A percentile compares a stretch with the other conserved stretches of the same genome.
These are phyloP conservation scores for Strigamia maritima DNA, from an alignment of 2,888 invertebrate genomes.

Conservation along the genomic window DNA sequence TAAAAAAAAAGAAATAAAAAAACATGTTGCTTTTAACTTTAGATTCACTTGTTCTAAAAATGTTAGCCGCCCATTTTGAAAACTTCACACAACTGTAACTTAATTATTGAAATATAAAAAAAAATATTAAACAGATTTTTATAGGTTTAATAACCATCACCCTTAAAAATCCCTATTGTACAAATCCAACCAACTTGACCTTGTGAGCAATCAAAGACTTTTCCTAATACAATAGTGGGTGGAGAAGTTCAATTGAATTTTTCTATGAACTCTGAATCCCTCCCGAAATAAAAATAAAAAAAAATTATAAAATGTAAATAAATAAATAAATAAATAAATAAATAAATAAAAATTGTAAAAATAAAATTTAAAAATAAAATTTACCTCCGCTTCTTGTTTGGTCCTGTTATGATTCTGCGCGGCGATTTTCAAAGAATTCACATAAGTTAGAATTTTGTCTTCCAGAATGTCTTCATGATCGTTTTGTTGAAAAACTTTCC, in stretches of 20 bases:
- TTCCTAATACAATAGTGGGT: conserved; percentile 29
- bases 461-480: conserved; percentile 35
- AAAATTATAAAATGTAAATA: neutral
- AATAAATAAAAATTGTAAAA: neutral
- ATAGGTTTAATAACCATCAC: neutral
- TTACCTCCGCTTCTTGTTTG: conserved; percentile 39
- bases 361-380: neutral
- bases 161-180: neutral
- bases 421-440: conserved; percentile 38
- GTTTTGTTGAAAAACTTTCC: conserved; percentile 29
- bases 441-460: conserved; percentile 35
- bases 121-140: too few relatives aligned
- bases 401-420: conserved; percentile 37
- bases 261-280: neutral
- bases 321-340: neutral
- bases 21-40: neutral
- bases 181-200: neutral
- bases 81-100: neutral
- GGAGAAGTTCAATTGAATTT: neutral
- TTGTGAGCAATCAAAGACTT: neutral
- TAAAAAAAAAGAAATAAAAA: neutral
- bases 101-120: too few relatives aligned
- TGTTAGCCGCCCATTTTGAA: neutral
- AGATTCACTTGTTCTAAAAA: neutral
- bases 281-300: neutral